Base-by-base conservation (phyloP, 2,797 vertebrate genomes). In the Hoplostethus mediterraneus region DNA sequence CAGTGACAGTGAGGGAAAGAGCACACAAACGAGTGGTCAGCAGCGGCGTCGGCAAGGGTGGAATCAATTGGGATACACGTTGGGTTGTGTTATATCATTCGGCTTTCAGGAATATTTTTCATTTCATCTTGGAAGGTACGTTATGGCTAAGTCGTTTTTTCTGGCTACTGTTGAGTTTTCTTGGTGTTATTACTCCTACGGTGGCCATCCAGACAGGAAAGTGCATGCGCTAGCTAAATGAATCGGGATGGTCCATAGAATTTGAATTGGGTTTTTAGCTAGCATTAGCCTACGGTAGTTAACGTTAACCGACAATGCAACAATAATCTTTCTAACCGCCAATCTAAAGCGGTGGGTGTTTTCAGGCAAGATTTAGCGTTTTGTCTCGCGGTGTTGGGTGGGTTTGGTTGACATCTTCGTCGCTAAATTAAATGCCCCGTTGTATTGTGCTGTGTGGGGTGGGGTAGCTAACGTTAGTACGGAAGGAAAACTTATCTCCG, bases 121-220 rank as follows among this genome's bases (percentile, higher is more conserved):
- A 84, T 87, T 87, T 73, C 71, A 79, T 81, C 73, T 63, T 80
- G 85, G 89, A 89, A 94, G 94, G 94, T 95, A 90, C 16, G 93
- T 67, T n/a, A 45, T 31, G 25, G 1, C 47, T 10, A 6, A 11
- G 0, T 40, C 10, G 3, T 14, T 8, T 65, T 65, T 3, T 36
- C 47, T 25, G 2, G 0, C 31, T 5, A 3, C 0, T 21, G 16
- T 38, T 0, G 1, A 1, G 5, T 25, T 38, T 1, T 30, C 1
- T 48, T 11, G 8, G 17, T 33, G 2, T 1, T 2, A 21, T 6
- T n/a, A 4, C 8, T 77, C 17, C 17, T 55, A 9, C 45, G 30
- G 21, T 53, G 67, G 76, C 74, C 68, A 68, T 44, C 63, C 75
- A 82, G 78, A 77, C 60, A 71, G 75, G 80, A 87, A 91, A 91